Evolutionary conservation across 35 echinoderm and acorn worm genomes (phyloP), one percentile per base, ranked within the genome.

Genomic region (Apostichopus californicus): DNA sequence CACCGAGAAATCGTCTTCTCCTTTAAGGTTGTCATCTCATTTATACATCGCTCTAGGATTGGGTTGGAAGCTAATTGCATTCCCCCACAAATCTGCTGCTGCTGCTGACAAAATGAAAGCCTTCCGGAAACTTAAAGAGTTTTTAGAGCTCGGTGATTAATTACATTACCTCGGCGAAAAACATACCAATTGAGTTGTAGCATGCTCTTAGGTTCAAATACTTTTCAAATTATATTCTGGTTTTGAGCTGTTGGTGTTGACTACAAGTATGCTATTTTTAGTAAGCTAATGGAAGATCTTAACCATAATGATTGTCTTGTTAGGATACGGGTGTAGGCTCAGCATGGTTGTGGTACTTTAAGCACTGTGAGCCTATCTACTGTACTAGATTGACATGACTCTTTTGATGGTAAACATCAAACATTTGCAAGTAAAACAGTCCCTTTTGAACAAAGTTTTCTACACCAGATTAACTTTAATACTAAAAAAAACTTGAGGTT

Each of bases 51-150:
- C 55, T 58, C 9, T n/a, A 58, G 81, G 81, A 85, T 85, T 58
- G 55, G 57, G 57, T 59, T 58, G 81, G 34, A 6, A 59, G 55
- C 54, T 85, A 85, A 85, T 85, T 85, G 81, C 81, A 60, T 55
- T 85, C 81, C 54, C 81, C 57, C 18, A 56, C 81, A 85, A 85
- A 59, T 59, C 55, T 20, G 21, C 9, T 85, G 4, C 71, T 3
- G 17, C 71, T 3, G 17, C 71, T n/a, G 71, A 75, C 71, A n/a
- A 75, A 85, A 85, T 85, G n/a, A 57, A 59, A 85, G 57, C 81
- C 81, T 85, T 85, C 81, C 81, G 71, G 71, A 75, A 75, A 75
- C 71, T 75, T 61, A 61, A 61, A 61, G 58, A 61, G 58, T 61
- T 1, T 68, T 68, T 68, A 20, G 71, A 75, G 71, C 71, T 7